These are phyloP conservation scores for Motacilla alba DNA, from an alignment of 2,113 vertebrate species.

Conservation along the genomic window DNA sequence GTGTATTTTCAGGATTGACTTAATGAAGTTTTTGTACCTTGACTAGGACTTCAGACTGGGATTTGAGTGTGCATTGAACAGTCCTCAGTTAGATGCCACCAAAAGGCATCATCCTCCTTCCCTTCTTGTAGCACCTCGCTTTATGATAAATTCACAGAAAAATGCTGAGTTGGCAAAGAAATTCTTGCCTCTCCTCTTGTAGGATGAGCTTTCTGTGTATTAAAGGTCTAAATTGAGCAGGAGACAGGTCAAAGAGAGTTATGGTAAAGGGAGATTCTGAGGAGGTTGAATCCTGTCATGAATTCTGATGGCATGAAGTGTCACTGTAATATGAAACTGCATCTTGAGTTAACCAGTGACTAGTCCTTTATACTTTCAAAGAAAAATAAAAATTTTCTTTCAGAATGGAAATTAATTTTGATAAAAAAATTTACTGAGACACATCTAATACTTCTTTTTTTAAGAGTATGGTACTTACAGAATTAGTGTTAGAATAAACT, in stretches of 20 bases:
- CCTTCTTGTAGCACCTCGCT: not conserved
- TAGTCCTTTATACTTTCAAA: not conserved
- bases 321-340: not conserved
- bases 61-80: accelerated
- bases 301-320: not conserved
- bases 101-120: not conserved
- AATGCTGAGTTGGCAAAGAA: not conserved
- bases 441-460: accelerated
- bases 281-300: accelerated
- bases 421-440: not conserved
- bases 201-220: not conserved
- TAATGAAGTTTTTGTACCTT: not conserved
- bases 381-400: not conserved
- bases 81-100: not conserved
- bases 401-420: not conserved
- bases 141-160: not conserved
- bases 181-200: not conserved
- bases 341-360: not conserved
- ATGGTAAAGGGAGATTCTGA: not conserved
- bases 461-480: not conserved
- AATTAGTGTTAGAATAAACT: not conserved
- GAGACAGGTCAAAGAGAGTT: not conserved
- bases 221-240: not conserved
- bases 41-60: not conserved
- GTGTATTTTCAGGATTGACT: not conserved